Conservation (phyloP, 2,797 vertebrate species). For the Cossypha polioptera region DNA sequence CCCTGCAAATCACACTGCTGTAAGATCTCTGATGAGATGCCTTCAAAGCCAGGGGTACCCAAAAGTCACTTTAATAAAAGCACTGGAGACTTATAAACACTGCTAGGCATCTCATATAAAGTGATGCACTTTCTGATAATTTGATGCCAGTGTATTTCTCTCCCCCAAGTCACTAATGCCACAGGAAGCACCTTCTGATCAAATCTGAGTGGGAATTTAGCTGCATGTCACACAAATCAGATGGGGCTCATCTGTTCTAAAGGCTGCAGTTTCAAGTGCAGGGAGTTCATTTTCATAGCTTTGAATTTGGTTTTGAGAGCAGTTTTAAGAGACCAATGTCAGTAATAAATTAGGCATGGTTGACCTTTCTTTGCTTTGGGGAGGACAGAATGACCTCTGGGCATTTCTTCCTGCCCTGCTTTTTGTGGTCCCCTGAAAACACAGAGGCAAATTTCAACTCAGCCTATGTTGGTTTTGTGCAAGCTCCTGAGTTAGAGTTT, state of each 20-base stretch:
- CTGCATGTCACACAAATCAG: neutral
- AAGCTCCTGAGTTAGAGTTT: neutral
- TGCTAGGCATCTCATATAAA: neutral
- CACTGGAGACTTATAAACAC: neutral
- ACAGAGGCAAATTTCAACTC: neutral
- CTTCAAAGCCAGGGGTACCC: neutral
- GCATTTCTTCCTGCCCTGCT: neutral
- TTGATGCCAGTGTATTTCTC: neutral
- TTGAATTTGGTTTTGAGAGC: neutral
- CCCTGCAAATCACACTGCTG: neutral
- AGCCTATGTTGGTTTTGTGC: neutral
- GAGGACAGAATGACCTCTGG: neutral
- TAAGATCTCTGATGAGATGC: neutral
- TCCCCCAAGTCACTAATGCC: neutral
- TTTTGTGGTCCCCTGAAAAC: neutral
- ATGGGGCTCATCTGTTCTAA: neutral
- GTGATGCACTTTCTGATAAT: neutral
- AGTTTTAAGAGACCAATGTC: neutral
- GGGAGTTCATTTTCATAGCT: neutral
- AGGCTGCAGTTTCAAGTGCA: neutral
- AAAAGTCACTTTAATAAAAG: neutral
- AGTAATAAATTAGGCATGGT: neutral
- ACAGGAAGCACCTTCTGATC: neutral
- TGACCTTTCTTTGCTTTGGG: neutral
- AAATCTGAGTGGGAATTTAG: neutral